phyloP scores from a whole-genome alignment of 1,140 invertebrate species.

The Meteorus sp. region DNA sequence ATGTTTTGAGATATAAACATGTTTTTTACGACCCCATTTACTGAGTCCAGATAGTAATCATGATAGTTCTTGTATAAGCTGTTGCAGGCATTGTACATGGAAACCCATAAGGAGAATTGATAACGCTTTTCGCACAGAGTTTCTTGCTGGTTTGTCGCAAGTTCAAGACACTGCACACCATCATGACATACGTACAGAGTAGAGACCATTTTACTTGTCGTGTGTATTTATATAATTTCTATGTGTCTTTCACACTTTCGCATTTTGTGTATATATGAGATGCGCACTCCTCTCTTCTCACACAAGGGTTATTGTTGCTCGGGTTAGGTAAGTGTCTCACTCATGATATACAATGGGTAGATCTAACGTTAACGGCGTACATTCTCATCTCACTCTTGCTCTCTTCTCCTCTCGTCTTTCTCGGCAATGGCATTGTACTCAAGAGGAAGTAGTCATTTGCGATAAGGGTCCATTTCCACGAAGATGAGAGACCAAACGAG shows the following conservation, averaged over 20 bases:
- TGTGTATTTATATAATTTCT: too few relatives aligned
- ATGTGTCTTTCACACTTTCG: background rate
- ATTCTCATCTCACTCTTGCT: too few relatives aligned
- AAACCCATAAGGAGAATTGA: conserved; percentile 11
- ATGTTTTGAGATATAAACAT: background rate
- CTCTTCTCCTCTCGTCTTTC: too few relatives aligned
- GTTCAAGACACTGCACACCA: background rate
- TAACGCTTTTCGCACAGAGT: background rate
- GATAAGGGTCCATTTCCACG: conserved; percentile 51
- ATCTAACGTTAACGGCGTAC: conserved; percentile 34
- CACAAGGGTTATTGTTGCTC: conserved; percentile 18
- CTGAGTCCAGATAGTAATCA: background rate
- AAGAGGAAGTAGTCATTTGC: conserved; percentile 54
- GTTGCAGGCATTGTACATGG: too few relatives aligned
- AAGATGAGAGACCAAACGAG: too few relatives aligned
- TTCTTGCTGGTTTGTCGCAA: too few relatives aligned
- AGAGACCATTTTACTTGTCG: too few relatives aligned
- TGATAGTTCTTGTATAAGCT: background rate
- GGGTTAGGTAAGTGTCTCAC: conserved; percentile 6
- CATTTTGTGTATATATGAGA: too few relatives aligned
- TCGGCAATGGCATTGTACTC: conserved; percentile 52
- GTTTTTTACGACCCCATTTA: background rate
- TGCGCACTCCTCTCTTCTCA: too few relatives aligned
- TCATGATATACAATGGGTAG: conserved; percentile 1
- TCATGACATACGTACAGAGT: background rate